Conservation (phyloP, 1,140 invertebrate species). For the Rhynchophorus ferrugineus region DNA sequence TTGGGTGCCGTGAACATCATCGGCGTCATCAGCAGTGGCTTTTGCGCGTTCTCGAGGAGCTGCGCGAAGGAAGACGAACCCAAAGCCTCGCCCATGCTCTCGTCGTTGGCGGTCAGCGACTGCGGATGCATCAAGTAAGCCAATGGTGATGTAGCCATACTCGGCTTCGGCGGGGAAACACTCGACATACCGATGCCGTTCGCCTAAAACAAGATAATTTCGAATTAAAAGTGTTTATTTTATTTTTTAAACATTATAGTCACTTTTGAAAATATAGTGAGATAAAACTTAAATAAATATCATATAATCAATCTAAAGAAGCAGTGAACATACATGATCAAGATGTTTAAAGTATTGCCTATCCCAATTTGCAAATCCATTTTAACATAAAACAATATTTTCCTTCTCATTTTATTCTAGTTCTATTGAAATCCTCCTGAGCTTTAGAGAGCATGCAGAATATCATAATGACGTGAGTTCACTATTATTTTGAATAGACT, state of each 20-base stretch:
- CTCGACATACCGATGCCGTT: conserved; percentile 4
- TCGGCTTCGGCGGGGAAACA: conserved; percentile 29
- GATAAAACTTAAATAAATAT: too few relatives aligned
- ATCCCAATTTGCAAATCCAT: too few relatives aligned
- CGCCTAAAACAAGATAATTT: background rate
- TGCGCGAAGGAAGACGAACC: conserved; percentile 43
- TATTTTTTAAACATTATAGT: too few relatives aligned
- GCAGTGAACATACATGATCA: too few relatives aligned
- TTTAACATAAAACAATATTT: too few relatives aligned
- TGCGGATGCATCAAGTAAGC: conserved; percentile 41
- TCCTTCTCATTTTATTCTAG: conserved; percentile 35
- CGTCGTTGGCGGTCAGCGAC: conserved; percentile 26
- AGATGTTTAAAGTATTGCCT: too few relatives aligned
- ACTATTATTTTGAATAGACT: too few relatives aligned
- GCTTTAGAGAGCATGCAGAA: conserved; percentile 76
- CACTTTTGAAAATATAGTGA: too few relatives aligned
- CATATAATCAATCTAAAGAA: too few relatives aligned
- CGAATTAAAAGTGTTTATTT: background rate
- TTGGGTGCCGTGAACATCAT: conserved; percentile 64
- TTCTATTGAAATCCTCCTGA: conserved; percentile 68
- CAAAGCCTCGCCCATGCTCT: conserved; percentile 37
- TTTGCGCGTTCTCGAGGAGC: conserved; percentile 47
- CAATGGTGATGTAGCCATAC: conserved; percentile 37
- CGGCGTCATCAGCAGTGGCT: conserved; percentile 70
- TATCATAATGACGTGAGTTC: too few relatives aligned